A percentile compares a stretch with the other conserved stretches of the same genome.
Conservation (phyloP, 2,113 vertebrate species). For the Bothrops jararaca region DNA sequence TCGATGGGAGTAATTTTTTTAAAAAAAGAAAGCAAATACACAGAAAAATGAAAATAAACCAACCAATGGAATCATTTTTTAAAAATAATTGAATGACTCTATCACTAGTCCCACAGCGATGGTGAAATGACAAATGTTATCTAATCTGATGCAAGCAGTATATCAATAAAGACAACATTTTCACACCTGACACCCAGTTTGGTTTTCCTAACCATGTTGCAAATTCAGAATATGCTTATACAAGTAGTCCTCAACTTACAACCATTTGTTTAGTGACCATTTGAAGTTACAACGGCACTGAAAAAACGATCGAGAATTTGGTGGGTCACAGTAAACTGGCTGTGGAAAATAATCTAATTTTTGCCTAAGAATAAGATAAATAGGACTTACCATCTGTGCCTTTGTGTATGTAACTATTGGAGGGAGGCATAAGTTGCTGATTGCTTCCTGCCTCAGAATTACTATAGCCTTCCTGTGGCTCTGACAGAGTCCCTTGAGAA, state of each 20-base stretch:
- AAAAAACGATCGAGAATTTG: not conserved
- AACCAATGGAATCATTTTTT: not conserved
- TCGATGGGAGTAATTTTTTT: not conserved
- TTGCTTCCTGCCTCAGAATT: conserved; percentile 94
- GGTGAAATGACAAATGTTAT: not conserved
- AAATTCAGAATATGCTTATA: not conserved
- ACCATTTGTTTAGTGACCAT: not conserved
- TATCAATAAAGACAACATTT: not conserved
- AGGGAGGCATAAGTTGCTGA: conserved; percentile 94
- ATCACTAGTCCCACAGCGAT: not conserved
- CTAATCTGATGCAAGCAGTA: not conserved
- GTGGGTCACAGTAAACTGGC: not conserved
- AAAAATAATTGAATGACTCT: not conserved
- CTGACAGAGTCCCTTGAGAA: conserved; percentile 93
- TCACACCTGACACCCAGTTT: not conserved
- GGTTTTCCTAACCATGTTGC: not conserved
- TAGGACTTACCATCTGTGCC: conserved; percentile 78
- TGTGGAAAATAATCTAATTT: not conserved
- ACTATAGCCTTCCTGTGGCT: conserved; percentile 94
- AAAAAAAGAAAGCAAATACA: not conserved
- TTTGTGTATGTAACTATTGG: conserved; percentile 82
- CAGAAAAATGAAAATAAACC: not conserved
- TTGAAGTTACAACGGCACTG: not conserved
- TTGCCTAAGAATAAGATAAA: not conserved
- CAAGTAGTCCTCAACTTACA: not conserved